phyloP scores from a whole-genome alignment of 2,797 vertebrate species.

The Paratrypauchen microcephalus region DNA sequence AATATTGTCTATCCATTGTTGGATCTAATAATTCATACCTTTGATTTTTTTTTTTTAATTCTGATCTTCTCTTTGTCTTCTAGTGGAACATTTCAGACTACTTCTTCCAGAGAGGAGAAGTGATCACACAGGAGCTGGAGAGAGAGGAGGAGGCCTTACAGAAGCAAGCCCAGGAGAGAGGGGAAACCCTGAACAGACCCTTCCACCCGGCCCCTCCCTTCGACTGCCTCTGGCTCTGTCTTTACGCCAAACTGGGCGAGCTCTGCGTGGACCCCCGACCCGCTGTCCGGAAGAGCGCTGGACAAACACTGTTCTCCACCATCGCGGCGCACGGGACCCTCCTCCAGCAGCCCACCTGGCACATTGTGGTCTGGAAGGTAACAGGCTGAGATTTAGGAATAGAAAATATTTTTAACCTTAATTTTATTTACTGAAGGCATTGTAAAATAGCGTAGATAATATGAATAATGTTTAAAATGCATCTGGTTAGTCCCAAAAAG shows the following conservation, averaged over 20 bases:
- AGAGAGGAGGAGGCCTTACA: conserved; percentile 87
- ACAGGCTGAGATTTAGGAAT: background rate
- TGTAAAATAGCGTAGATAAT: too few relatives aligned
- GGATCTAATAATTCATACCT: background rate
- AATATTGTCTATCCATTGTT: background rate
- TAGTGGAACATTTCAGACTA: conserved; percentile 99
- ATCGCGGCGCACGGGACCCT: conserved; percentile 95
- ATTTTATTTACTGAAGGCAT: too few relatives aligned
- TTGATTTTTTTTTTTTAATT: background rate
- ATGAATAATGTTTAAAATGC: too few relatives aligned
- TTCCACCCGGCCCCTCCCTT: conserved; percentile 97
- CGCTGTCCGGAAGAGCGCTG: conserved; percentile 94
- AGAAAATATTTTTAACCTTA: too few relatives aligned
- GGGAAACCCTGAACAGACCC: conserved; percentile 87
- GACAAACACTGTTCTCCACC: conserved; percentile 96
- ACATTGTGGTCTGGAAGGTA: conserved; percentile 99
- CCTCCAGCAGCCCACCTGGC: conserved; percentile 94
- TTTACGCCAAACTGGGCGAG: conserved; percentile 94
- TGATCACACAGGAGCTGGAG: conserved; percentile 92
- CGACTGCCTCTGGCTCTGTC: conserved; percentile 96
- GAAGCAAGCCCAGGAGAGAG: conserved; percentile 92
- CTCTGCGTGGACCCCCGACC: conserved; percentile 95
- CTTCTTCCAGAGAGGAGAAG: conserved; percentile 97
- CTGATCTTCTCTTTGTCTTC: conserved; percentile 27
- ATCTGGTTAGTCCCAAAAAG: too few relatives aligned